phyloP scores from a whole-genome alignment of 1,140 invertebrate species.

The Neodiprion virginianus region DNA sequence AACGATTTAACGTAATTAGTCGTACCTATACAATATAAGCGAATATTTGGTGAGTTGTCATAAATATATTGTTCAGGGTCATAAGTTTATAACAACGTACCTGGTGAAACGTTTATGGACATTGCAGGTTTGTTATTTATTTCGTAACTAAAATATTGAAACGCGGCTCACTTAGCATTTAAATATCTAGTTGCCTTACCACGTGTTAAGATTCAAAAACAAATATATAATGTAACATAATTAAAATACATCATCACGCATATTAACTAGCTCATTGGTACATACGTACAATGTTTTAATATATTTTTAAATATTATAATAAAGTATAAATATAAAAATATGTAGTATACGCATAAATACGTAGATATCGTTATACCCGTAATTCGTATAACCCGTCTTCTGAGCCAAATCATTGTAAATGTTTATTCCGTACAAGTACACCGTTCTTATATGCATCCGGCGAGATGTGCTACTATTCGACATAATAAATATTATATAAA shows the following conservation, averaged over 20 bases:
- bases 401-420: conserved; percentile 13
- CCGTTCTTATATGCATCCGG: neutral
- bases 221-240: neutral
- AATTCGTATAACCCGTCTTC: neutral
- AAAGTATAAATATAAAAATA: neutral
- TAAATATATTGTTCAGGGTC: neutral
- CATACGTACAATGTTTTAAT: neutral
- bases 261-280: neutral
- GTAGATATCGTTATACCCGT: too few species aligned
- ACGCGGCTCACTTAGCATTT: conserved; percentile 7
- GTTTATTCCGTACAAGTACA: neutral
- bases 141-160: conserved; percentile 1
- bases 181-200: neutral
- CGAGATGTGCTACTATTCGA: neutral
- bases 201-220: neutral
- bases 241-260: neutral
- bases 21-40: neutral
- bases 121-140: conserved; percentile 3
- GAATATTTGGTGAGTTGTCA: conserved; percentile 2
- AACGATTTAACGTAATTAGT: neutral
- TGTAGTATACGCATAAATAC: too few species aligned
- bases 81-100: neutral
- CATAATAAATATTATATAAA: neutral
- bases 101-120: neutral
- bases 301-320: neutral